Evolutionary conservation across 2,888 invertebrate species (phyloP).

Genomic region (Pterostichus niger): DNA sequence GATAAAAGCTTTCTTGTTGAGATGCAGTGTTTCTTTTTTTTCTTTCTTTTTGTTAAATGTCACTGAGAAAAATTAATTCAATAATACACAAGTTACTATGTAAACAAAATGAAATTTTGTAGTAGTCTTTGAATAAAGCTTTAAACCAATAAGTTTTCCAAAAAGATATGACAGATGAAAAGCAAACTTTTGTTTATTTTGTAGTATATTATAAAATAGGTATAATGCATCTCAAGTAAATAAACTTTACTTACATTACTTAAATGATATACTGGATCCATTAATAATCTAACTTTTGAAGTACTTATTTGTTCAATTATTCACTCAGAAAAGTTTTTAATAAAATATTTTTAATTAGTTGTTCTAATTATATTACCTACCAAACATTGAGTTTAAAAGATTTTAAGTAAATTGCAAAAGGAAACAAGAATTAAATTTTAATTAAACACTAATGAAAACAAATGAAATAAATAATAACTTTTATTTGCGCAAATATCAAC

Average conservation of each 20-base stretch:
- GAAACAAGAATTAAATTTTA: slow-evolving; percentile 40
- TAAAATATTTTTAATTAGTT: slow-evolving; percentile 31
- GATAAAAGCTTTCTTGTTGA: slow-evolving; percentile 33
- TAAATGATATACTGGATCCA: too few relatives aligned
- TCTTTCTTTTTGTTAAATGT: slow-evolving; percentile 1
- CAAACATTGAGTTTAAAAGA: slow-evolving; percentile 42
- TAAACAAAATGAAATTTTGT: slow-evolving; percentile 31
- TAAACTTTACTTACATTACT: too few relatives aligned
- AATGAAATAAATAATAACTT: slow-evolving; percentile 11
- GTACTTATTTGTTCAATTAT: neutral
- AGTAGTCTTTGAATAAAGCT: neutral
- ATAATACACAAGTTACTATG: slow-evolving; percentile 15
- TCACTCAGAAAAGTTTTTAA: neutral
- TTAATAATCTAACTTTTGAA: neutral
- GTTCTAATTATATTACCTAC: slow-evolving; percentile 13
- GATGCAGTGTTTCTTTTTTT: slow-evolving; percentile 6
- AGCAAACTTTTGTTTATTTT: too few relatives aligned
- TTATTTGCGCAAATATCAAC: neutral
- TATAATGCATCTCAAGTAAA: neutral
- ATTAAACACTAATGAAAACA: slow-evolving; percentile 1
- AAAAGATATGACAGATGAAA: too few relatives aligned
- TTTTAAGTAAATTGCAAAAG: slow-evolving; percentile 39
- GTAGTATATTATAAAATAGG: neutral
- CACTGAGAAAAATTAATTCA: slow-evolving; percentile 41
- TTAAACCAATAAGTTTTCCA: neutral